Evolutionary conservation across 2,113 vertebrate genomes (phyloP).

Genomic region (Aleadryas rufinucha): DNA sequence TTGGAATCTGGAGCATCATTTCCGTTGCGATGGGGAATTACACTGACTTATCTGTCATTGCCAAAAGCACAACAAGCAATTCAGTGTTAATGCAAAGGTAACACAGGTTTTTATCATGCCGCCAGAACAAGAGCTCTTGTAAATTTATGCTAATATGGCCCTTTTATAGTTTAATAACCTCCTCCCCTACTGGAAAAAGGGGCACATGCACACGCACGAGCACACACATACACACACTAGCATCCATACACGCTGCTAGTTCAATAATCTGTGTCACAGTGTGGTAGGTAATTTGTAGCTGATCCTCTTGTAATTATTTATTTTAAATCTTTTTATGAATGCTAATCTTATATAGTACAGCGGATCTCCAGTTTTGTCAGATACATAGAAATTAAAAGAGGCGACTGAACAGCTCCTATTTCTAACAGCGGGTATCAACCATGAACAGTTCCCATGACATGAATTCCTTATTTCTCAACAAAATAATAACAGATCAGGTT

Average conservation of each 20-base stretch:
- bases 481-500: background rate
- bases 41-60: slow-evolving; percentile 95
- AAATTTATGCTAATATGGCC: slow-evolving; percentile 93
- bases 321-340: slow-evolving; percentile 84
- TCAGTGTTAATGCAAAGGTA: slow-evolving; percentile 89
- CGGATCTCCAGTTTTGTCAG: slow-evolving; percentile 64
- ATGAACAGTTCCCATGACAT: background rate
- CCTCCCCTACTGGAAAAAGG: slow-evolving; percentile 64
- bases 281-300: slow-evolving; percentile 86
- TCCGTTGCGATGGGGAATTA: slow-evolving; percentile 90
- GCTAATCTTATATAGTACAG: slow-evolving; percentile 79
- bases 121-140: slow-evolving; percentile 83
- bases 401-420: background rate
- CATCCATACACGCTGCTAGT: slow-evolving; percentile 32
- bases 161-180: slow-evolving; percentile 87
- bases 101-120: slow-evolving; percentile 89
- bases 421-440: background rate
- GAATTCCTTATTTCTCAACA: slow-evolving; percentile 60
- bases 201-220: slow-evolving; percentile 12
- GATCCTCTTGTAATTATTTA: slow-evolving; percentile 91
- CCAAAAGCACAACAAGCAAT: slow-evolving; percentile 95
- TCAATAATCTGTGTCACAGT: slow-evolving; percentile 88
- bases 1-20: slow-evolving; percentile 89
- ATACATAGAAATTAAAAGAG: slow-evolving; percentile 45
- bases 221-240: background rate